phyloP scores from a whole-genome alignment of 2,888 invertebrate genomes.

The Deilephila elpenor region DNA sequence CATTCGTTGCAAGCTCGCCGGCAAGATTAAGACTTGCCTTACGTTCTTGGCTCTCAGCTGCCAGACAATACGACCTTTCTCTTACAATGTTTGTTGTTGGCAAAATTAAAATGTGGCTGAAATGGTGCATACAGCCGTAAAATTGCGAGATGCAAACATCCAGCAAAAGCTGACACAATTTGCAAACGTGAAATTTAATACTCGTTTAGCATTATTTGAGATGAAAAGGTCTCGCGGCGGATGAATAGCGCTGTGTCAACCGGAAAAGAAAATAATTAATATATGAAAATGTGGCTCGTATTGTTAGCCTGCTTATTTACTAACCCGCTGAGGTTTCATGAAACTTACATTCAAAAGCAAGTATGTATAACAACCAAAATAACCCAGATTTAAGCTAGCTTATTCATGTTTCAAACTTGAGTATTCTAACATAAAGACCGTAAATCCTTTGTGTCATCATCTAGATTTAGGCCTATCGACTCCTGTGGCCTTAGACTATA shows the following conservation, averaged over 20 bases:
- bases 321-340: neutral
- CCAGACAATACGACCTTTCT: constrained; percentile 62
- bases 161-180: constrained; percentile 26
- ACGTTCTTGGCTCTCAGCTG: constrained; percentile 61
- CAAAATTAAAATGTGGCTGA: constrained; percentile 61
- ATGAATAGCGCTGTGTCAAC: constrained; percentile 20
- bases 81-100: constrained; percentile 52
- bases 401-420: no score
- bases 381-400: no score
- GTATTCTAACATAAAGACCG: no score
- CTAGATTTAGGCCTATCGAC: neutral
- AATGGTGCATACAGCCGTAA: constrained; percentile 43
- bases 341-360: neutral
- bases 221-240: constrained; percentile 22
- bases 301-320: neutral
- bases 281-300: constrained; percentile 2
- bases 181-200: constrained; percentile 26
- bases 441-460: neutral
- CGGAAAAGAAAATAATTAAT: constrained; percentile 25
- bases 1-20: constrained; percentile 66
- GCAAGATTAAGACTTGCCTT: constrained; percentile 75
- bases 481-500: neutral
- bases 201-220: constrained; percentile 24
- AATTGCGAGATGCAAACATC: constrained; percentile 39
- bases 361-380: neutral